Conservation (phyloP, 2,888 invertebrate species). For the Myathropa florea region DNA sequence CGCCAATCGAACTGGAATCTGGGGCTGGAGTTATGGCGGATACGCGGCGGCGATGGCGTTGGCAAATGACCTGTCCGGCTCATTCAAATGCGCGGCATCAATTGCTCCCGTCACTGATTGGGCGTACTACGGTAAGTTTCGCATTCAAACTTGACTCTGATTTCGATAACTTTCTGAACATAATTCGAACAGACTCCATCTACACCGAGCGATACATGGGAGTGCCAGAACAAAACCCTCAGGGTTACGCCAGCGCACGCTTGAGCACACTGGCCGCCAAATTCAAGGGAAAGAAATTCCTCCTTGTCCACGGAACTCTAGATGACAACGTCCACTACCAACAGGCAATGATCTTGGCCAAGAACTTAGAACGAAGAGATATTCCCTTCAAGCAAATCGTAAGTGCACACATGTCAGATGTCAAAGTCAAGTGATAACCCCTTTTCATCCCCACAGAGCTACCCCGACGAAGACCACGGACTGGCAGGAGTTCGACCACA, state of each 20-base stretch:
- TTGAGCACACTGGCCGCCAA: constrained; percentile 86
- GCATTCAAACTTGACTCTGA: too few species aligned
- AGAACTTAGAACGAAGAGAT: constrained; percentile 90
- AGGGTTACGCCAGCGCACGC: constrained; percentile 89
- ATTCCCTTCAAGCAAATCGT: constrained; percentile 97
- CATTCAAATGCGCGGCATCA: constrained; percentile 96
- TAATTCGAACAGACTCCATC: constrained; percentile 89
- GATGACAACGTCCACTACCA: constrained; percentile 99
- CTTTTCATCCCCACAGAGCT: constrained; percentile 84
- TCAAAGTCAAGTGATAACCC: background rate
- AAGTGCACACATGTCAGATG: constrained; percentile 73
- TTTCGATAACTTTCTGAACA: background rate
- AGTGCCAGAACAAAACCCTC: constrained; percentile 87
- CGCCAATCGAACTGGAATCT: constrained; percentile 91
- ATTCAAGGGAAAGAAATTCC: constrained; percentile 88
- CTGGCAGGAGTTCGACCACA: constrained; percentile 91
- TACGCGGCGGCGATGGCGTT: constrained; percentile 94
- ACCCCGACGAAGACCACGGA: constrained; percentile 97
- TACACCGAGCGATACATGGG: constrained; percentile 99
- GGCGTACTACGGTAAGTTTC: constrained; percentile 92
- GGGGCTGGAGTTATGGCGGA: constrained; percentile 99
- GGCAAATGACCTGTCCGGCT: constrained; percentile 86
- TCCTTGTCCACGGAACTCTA: constrained; percentile 96
- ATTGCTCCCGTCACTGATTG: constrained; percentile 99
- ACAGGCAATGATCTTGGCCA: constrained; percentile 95